Percentiles rank a stretch among this genome's conserved stretches.
These are phyloP conservation scores for Xenus cinereus DNA, from an alignment of 2,113 vertebrate species.

Conservation along the genomic window DNA sequence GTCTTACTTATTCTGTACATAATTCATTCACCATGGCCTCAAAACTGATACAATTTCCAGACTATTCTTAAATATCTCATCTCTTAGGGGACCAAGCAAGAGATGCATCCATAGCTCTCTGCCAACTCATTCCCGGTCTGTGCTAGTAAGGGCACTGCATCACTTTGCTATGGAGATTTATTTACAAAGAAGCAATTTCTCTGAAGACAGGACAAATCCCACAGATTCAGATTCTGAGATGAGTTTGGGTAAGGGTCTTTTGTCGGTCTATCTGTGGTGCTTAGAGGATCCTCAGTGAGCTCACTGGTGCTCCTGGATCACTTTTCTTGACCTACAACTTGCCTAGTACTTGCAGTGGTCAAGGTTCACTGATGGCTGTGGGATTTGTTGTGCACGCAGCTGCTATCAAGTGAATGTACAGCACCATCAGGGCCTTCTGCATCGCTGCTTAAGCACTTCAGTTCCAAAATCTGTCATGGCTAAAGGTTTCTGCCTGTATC, in stretches of 20 bases:
- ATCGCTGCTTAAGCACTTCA: neutral
- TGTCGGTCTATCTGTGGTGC: neutral
- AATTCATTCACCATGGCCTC: neutral
- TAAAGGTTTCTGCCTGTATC: neutral
- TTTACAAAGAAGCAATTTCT: neutral
- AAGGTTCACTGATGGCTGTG: neutral
- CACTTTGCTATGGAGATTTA: neutral
- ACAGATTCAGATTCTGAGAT: neutral
- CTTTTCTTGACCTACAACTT: neutral
- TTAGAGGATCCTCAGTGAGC: neutral
- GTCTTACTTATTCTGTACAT: neutral
- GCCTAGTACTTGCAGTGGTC: neutral
- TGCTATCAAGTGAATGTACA: neutral
- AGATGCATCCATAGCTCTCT: neutral
- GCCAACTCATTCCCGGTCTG: neutral
- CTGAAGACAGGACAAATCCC: neutral
- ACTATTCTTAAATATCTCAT: neutral
- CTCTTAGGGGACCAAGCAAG: neutral
- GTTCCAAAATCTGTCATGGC: neutral
- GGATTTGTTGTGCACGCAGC: fast-evolving
- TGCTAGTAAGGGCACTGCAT: neutral
- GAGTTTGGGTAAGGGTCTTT: neutral
- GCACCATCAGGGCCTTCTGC: neutral
- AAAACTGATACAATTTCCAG: neutral
- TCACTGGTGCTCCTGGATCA: neutral